phyloP scores from a whole-genome alignment of 2,113 vertebrate species.

The Pampusana beccarii region DNA sequence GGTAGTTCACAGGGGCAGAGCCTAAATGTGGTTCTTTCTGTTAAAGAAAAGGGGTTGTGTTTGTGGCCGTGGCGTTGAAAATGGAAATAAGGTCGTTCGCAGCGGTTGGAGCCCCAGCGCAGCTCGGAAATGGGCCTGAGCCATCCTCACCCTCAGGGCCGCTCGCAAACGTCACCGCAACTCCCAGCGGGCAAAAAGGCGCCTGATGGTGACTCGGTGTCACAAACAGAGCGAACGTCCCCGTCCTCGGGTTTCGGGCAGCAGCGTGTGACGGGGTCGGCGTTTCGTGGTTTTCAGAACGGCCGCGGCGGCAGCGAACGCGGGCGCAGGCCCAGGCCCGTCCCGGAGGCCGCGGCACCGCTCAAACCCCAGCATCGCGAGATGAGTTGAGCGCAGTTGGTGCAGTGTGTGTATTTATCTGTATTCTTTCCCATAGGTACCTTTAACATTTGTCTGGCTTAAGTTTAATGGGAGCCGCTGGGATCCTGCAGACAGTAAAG shows the following conservation, averaged over 20 bases:
- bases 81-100: rapidly evolving
- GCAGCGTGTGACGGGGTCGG: rapidly evolving
- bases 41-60: not conserved
- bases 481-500: slow-evolving; percentile 88
- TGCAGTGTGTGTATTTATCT: slow-evolving; percentile 90
- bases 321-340: rapidly evolving
- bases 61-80: not conserved
- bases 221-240: rapidly evolving
- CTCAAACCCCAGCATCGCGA: not conserved
- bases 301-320: not conserved
- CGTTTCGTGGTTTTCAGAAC: rapidly evolving
- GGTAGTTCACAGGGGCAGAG: rapidly evolving
- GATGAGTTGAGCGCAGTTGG: slow-evolving; percentile 34
- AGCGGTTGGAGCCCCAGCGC: not conserved
- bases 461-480: slow-evolving; percentile 94
- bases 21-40: not conserved
- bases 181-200: not conserved
- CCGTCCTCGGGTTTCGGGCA: rapidly evolving
- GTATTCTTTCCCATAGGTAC: slow-evolving; percentile 99
- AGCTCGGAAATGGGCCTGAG: rapidly evolving
- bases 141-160: not conserved
- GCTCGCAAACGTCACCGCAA: rapidly evolving
- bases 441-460: slow-evolving; percentile 99
- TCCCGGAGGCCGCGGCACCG: not conserved
- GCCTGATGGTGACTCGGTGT: rapidly evolving